These are phyloP conservation scores for Varanus salvator DNA, from an alignment of 2,113 vertebrate genomes.

Conservation along the genomic window DNA sequence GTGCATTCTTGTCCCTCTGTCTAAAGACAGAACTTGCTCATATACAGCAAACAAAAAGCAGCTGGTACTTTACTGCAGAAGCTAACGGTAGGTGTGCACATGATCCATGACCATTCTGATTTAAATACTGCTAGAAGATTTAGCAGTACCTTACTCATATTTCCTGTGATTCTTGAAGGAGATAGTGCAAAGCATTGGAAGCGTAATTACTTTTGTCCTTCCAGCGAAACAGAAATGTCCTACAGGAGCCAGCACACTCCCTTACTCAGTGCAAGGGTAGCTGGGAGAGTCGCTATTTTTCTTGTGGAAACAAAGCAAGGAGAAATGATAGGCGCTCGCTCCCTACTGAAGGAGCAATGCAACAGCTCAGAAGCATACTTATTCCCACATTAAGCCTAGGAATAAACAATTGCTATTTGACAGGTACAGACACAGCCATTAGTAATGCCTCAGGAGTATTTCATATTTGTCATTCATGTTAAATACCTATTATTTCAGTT, in stretches of 20 bases:
- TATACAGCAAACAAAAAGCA: not conserved
- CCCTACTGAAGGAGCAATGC: not conserved
- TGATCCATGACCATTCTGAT: not conserved
- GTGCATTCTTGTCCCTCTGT: not conserved
- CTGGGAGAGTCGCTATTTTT: not conserved
- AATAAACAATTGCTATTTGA: not conserved
- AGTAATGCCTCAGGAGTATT: not conserved
- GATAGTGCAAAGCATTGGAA: not conserved
- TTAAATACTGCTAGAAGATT: not conserved
- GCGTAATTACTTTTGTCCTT: not conserved
- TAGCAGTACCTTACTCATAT: not conserved
- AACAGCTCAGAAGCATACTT: not conserved
- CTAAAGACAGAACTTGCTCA: not conserved
- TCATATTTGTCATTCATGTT: constrained; percentile 1
- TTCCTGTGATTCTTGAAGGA: not conserved
- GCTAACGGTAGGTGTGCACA: not conserved
- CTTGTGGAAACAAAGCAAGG: not conserved
- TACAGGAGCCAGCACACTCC: not conserved
- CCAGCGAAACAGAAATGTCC: not conserved
- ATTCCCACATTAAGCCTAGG: not conserved
- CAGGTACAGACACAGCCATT: not conserved
- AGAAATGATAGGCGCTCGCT: not conserved
- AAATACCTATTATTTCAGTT: not conserved
- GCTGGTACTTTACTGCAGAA: not conserved
- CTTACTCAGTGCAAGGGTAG: not conserved